Evolutionary conservation across 1,140 invertebrate species (phyloP), one percentile per base, ranked within the genome.

Genomic region (Diorhabda sublineata): DNA sequence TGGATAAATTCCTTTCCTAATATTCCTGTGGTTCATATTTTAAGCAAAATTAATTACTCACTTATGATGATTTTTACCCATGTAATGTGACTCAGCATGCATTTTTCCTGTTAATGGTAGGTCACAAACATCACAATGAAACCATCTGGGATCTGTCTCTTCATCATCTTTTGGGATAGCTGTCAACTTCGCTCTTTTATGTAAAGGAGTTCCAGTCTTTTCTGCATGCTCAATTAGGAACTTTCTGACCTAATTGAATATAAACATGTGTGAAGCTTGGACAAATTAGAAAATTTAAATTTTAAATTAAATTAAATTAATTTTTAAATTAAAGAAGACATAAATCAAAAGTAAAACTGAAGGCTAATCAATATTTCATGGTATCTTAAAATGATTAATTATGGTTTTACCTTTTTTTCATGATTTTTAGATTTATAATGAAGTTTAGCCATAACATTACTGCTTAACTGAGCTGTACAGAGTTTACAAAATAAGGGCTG

Each of bases 381-480:
- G 45, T 6, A 52, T 9, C 8, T 52, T 52, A 6, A 52, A 9
- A 6, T 6, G 45, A 52, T 52, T 6, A 52, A 52, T 52, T 52
- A 2, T 52, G 6, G 6, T 6, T 6, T 5, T 52, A 84, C 78
- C 61, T 82, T 81, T 52, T 82, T 82, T 65, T 83, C 81, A 68
- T 84, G 83, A 41, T 79, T 78, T 67, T 83, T 83, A 0, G 83
- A 83, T 66, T 82, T 78, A 66, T 84, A 84, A 63, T 84, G 83
- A 58, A 82, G 73, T 66, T 81, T 81, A 3, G 83, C 82, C 42
- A 77, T 79, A 47, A 76, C 77, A 62, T 78, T 77, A 2, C 81
- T 82, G 45, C 79, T 82, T 70, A 84, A 74, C 61, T 81, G 75
- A 0, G 73, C 65, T 45, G 74, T 71, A 72, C 83, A 84, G n/a